phyloP scores from a whole-genome alignment of 2,888 invertebrate species.

The Teleogryllus oceanicus region DNA sequence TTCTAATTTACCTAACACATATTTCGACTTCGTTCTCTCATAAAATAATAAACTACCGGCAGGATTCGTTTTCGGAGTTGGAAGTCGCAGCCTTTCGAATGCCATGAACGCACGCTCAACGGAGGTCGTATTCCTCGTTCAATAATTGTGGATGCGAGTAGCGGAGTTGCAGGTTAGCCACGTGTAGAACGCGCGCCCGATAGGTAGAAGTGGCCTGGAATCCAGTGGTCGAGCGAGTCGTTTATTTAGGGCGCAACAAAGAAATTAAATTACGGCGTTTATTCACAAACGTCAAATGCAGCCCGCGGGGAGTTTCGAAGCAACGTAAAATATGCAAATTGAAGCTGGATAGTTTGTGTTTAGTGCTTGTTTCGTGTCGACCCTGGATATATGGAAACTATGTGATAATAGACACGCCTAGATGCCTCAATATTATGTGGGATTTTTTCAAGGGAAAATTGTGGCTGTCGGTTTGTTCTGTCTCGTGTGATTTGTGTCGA shows the following conservation, averaged over 20 bases:
- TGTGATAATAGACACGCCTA: not conserved
- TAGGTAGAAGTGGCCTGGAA: not conserved
- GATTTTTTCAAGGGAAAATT: not conserved
- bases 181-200: not conserved
- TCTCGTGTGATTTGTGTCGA: not conserved
- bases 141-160: too few species aligned
- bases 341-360: not conserved
- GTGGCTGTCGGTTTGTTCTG: not conserved
- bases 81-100: too few species aligned
- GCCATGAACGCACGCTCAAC: too few species aligned
- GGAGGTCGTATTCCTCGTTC: too few species aligned
- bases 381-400: not conserved
- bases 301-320: not conserved
- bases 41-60: too few species aligned
- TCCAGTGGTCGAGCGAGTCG: not conserved
- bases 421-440: not conserved
- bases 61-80: too few species aligned
- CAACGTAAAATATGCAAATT: not conserved
- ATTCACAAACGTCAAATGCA: not conserved
- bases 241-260: not conserved
- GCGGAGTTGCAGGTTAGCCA: too few species aligned
- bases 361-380: not conserved
- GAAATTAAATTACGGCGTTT: not conserved
- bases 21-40: too few species aligned
- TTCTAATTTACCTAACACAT: too few species aligned